Base-by-base conservation (phyloP, 2,888 invertebrate genomes). In the Prosapia bicincta region DNA sequence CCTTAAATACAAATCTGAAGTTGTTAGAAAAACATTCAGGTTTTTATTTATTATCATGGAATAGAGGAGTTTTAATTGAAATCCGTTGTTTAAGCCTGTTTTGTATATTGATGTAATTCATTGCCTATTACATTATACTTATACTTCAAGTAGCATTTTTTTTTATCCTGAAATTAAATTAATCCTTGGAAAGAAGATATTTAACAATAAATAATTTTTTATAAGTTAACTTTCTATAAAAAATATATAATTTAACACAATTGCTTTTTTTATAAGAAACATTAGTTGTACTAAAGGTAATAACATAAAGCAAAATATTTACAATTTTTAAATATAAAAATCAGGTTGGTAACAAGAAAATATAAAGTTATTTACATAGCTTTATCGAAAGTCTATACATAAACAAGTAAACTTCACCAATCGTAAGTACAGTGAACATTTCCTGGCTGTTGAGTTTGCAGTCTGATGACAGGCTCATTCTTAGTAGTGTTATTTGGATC, bases 361-460 rank as follows among this genome's bases (percentile, higher is more conserved):
- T 54, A 38, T 13, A 20, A 54, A 54, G 20, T 20, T 54, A 54
- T 54, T 54, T 54, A 54, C 54, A 54, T 20, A 20, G 7, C 20
- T 54, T 3, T 15, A 15, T 3, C 6, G 10, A 38, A 28, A 23
- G 32, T 73, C 73, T 73, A 28, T 68, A 73, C 73, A 73, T 68
- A 68, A 68, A 67, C 43, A 67, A 67, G 67, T 15, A 5, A 67
- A 28, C 65, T 68, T 76, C 76, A 85, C 85, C 85, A 85, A 79
- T 85, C 84, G 79, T 85, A 85, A 72, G 83, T 82, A 78, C 84
- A 83, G 76, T 85, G 83, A 82, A 83, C 81, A 82, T 84, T 73
- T 83, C 83, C 84, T 72, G 85, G 85, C 78, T 85, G 85, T 81
- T 85, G 85, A 79, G 83, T 84, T 81, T 85, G 85, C 72, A 85